Evolutionary conservation across 2,888 invertebrate species (phyloP).

Genomic region (Agonum fuliginosum): DNA sequence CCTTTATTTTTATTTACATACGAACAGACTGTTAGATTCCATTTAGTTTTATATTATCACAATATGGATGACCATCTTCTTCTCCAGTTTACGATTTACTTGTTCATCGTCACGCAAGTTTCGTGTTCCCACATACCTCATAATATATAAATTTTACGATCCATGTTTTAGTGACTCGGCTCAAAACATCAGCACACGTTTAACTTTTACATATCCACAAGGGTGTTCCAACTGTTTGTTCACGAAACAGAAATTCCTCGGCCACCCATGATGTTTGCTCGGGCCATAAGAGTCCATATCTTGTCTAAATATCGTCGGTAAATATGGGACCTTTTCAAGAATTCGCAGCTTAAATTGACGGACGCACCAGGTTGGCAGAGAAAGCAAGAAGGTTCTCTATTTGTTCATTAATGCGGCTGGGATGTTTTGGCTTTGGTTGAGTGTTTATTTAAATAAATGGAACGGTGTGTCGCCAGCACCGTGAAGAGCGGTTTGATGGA

Average conservation of each 20-base stretch:
- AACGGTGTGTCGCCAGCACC: background rate
- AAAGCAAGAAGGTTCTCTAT: background rate
- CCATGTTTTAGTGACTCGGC: slow-evolving; percentile 4
- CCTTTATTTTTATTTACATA: too few species aligned
- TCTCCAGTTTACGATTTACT: too few species aligned
- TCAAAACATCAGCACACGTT: slow-evolving; percentile 4
- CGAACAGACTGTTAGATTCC: too few species aligned
- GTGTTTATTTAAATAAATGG: slow-evolving; percentile 40
- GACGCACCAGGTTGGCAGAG: background rate
- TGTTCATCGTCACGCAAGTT: slow-evolving; percentile 10
- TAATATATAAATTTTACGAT: slow-evolving; percentile 28
- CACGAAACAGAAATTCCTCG: slow-evolving; percentile 23
- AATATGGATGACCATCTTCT: too few species aligned
- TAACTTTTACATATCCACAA: slow-evolving; percentile 15
- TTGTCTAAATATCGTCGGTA: slow-evolving; percentile 53
- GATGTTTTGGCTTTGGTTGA: slow-evolving; percentile 29
- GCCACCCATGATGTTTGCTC: slow-evolving; percentile 56
- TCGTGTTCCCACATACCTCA: background rate
- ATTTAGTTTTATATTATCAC: too few species aligned
- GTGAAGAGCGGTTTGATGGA: background rate
- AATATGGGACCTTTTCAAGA: slow-evolving; percentile 53
- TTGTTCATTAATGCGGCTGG: slow-evolving; percentile 26
- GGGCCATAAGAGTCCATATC: slow-evolving; percentile 55
- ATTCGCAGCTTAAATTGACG: slow-evolving; percentile 50
- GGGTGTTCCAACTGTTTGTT: slow-evolving; percentile 31